These are phyloP conservation scores for Heteronetta atricapilla DNA, from an alignment of 2,113 vertebrate species.

Conservation along the genomic window DNA sequence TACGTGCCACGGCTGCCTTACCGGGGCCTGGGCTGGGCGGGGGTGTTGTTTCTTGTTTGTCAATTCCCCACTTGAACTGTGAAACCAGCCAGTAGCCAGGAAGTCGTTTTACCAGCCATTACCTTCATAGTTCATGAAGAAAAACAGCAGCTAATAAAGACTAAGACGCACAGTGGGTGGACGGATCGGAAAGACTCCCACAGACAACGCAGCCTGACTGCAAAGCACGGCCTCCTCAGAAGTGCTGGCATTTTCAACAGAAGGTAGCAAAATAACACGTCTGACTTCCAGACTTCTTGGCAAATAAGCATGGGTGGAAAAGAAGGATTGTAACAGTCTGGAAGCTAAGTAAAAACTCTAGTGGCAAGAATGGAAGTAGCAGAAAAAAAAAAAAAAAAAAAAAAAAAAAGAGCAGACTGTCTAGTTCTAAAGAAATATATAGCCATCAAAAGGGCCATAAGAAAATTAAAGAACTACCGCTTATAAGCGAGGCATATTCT, in stretches of 20 bases:
- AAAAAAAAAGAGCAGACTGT: not conserved
- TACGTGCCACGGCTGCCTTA: not conserved
- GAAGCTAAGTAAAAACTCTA: not conserved
- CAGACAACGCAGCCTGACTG: not conserved
- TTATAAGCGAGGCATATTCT: not conserved
- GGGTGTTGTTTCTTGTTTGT: not conserved
- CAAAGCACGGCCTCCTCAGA: not conserved
- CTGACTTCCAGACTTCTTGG: not conserved
- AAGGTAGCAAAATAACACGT: not conserved
- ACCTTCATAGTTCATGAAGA: not conserved
- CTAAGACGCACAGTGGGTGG: not conserved
- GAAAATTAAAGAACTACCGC: not conserved
- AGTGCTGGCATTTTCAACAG: not conserved
- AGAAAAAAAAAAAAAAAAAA: not conserved
- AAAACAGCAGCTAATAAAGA: not conserved
- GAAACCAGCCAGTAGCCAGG: not conserved
- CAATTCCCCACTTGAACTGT: not conserved
- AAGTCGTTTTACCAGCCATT: not conserved
- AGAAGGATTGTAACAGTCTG: not conserved
- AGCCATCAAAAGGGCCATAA: not conserved
- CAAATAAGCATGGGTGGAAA: not conserved
- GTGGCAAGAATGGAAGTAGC: not conserved
- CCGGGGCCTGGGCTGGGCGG: not conserved
- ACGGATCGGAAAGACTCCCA: not conserved
- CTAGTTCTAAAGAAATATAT: not conserved